These are phyloP conservation scores for Oceanites oceanicus DNA, from an alignment of 2,113 vertebrate species.

Conservation along the genomic window DNA sequence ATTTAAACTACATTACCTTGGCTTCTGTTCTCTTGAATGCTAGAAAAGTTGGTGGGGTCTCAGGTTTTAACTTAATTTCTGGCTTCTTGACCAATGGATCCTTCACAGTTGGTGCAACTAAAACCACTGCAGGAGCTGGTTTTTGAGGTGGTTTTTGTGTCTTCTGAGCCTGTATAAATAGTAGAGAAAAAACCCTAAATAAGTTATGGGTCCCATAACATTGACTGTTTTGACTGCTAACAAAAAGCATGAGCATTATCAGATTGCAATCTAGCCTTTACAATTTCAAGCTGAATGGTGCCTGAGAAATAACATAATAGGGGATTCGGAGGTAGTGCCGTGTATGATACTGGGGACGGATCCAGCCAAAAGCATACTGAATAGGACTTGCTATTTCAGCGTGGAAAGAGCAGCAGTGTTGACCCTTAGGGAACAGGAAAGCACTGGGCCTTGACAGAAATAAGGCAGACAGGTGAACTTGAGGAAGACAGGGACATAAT, in stretches of 20 bases:
- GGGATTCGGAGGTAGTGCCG: not conserved
- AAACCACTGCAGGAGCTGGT: constrained; percentile 84
- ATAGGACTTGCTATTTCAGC: not conserved
- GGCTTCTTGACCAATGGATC: constrained; percentile 92
- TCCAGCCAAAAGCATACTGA: not conserved
- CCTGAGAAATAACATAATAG: not conserved
- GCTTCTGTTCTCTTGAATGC: constrained; percentile 97
- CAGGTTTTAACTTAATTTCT: constrained; percentile 89
- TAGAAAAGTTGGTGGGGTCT: constrained; percentile 87
- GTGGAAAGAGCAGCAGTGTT: not conserved
- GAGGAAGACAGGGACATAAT: not conserved
- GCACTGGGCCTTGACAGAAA: not conserved
- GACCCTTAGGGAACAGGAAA: not conserved
- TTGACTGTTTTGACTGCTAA: not conserved
- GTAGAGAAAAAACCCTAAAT: not conserved
- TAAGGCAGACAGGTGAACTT: not conserved
- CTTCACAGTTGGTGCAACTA: constrained; percentile 87
- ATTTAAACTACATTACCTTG: constrained; percentile 79
- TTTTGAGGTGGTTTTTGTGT: constrained; percentile 95
- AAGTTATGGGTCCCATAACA: not conserved
- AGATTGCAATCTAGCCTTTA: not conserved
- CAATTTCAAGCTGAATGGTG: not conserved
- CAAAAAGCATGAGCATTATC: not conserved
- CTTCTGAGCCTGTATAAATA: constrained; percentile 85
- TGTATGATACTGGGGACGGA: not conserved